Evolutionary conservation across 2,797 vertebrate genomes (phyloP), one percentile per base, ranked within the genome.

Genomic region (Poecilia velifera): DNA sequence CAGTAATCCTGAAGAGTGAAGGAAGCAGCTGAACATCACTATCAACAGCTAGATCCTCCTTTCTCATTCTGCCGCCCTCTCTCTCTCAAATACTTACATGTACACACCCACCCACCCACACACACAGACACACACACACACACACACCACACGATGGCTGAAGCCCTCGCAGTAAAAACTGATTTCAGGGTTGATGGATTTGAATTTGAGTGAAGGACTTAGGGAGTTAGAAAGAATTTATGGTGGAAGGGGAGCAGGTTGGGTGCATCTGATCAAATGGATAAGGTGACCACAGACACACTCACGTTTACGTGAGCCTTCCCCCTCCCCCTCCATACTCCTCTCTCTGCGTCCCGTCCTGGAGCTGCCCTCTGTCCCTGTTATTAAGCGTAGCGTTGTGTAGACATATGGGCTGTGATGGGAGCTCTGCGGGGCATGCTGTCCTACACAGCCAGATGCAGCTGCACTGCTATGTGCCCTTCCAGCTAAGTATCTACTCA

Each of bases 111-210:
- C 1, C 7, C n/a, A 36, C 18, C 8, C 62, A 59, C n/a, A 16
- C 57, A 59, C 57, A 59, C n/a, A 10, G 20, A 18, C 16, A 1
- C 6, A 4, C 1, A 7, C n/a, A 36, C 18, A 66, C 34, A 34
- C 13, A 18, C 28, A 62, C 57, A 62, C n/a, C 36, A 41, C 36
- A 68, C 22, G 20, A 68, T 68, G 64, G 10, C 64, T 68, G 64
- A 68, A 68, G 12, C 20, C 36, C 22, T 68, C 3, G 7, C 64
- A 12, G 64, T 25, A 68, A 82, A 85, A 93, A 83, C 82, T 80
- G 81, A 90, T 92, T 92, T 93, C 87, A 80, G 82, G 86, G 87
- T 88, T 91, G 88, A 80, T 59, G 76, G 88, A 84, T 91, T 87
- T 89, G 85, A 85, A 91, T 93, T 86, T 88, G 81, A 51, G 76